phyloP scores from a whole-genome alignment of 2,888 invertebrate species.

The Ceriagrion tenellum region DNA sequence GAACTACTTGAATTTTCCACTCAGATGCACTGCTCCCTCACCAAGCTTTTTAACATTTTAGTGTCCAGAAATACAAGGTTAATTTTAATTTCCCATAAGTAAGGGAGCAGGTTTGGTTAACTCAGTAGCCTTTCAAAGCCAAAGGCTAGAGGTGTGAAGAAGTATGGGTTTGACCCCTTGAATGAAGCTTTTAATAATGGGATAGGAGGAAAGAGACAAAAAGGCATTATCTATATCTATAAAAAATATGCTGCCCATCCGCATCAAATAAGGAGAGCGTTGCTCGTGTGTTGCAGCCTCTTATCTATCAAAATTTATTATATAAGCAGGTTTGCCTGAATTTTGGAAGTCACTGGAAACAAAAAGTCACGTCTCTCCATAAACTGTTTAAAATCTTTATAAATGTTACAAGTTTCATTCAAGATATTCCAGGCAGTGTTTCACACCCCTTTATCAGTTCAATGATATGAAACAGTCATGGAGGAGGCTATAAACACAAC shows the following conservation, averaged over 20 bases:
- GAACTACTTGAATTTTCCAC: slow-evolving; percentile 68
- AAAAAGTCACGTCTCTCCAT: slow-evolving; percentile 67
- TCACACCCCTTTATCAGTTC: slow-evolving; percentile 64
- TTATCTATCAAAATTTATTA: slow-evolving; percentile 61
- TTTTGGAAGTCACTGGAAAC: slow-evolving; percentile 66
- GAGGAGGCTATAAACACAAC: slow-evolving; percentile 64
- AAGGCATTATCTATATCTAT: slow-evolving; percentile 61
- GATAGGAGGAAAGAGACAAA: slow-evolving; percentile 65
- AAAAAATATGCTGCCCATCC: slow-evolving; percentile 64
- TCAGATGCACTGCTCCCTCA: slow-evolving; percentile 66
- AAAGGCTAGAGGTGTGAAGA: slow-evolving; percentile 67
- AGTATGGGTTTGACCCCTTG: slow-evolving; percentile 66
- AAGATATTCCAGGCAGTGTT: slow-evolving; percentile 63
- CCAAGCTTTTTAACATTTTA: slow-evolving; percentile 60
- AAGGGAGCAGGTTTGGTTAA: slow-evolving; percentile 68
- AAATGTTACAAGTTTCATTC: slow-evolving; percentile 38
- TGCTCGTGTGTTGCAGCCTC: slow-evolving; percentile 63
- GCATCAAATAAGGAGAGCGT: slow-evolving; percentile 66
- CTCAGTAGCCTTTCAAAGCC: slow-evolving; percentile 67
- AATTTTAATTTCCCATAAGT: slow-evolving; percentile 42
- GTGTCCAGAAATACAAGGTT: slow-evolving; percentile 65
- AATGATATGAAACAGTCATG: slow-evolving; percentile 66
- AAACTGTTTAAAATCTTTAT: slow-evolving; percentile 57
- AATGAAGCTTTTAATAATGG: slow-evolving; percentile 66
- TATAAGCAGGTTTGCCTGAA: slow-evolving; percentile 62